Conservation (phyloP, 2,888 invertebrate species). For the Julus scandinavius region DNA sequence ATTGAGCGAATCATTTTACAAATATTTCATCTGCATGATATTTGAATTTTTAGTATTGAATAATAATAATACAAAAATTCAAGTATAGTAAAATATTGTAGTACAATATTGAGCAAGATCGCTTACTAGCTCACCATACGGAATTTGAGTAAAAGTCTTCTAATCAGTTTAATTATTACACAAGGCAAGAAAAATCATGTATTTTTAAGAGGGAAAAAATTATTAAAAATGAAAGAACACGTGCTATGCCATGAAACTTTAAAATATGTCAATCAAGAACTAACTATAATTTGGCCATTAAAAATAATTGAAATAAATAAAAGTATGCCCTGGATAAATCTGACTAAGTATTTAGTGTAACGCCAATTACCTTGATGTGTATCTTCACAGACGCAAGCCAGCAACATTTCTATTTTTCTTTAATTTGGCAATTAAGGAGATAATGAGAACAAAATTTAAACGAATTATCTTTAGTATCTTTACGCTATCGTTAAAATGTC, state of each 20-base stretch:
- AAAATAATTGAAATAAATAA: conserved; percentile 9
- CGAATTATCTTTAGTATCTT: conserved; percentile 8
- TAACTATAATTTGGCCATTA: background rate
- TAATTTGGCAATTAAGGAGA: background rate
- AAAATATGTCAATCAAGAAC: background rate
- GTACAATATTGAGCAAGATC: too few relatives aligned
- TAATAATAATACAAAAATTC: too few relatives aligned
- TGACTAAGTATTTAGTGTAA: background rate
- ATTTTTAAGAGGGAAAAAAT: too few relatives aligned
- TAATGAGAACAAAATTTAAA: background rate
- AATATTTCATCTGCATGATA: background rate
- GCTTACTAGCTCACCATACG: too few relatives aligned
- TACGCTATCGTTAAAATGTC: background rate
- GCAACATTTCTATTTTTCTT: background rate
- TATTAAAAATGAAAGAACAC: background rate
- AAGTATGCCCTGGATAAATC: background rate
- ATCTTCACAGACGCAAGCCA: background rate
- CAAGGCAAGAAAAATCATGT: too few relatives aligned
- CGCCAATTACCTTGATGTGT: background rate
- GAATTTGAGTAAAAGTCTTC: too few relatives aligned
- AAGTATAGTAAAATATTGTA: too few relatives aligned
- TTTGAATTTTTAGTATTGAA: background rate
- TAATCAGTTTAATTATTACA: too few relatives aligned
- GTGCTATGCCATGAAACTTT: background rate
- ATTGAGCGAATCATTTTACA: background rate